A percentile compares a stretch with the other conserved stretches of the same genome.
Evolutionary conservation across 2,888 invertebrate species (phyloP).

Genomic region (Philonicus albiceps): DNA sequence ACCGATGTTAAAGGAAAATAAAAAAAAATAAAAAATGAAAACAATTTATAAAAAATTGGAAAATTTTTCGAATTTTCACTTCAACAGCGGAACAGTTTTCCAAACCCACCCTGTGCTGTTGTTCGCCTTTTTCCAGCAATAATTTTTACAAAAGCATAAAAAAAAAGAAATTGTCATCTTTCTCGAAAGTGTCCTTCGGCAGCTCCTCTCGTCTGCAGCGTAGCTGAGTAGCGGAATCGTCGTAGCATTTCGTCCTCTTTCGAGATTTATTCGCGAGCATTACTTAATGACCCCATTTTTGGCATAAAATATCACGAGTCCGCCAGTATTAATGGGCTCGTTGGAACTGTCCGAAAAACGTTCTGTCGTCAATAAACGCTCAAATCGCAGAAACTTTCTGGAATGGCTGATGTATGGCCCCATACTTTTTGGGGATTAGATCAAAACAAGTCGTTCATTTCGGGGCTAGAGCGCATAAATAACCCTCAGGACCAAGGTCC

Average conservation of each 20-base stretch:
- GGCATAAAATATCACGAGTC: slow-evolving; percentile 24
- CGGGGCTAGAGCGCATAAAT: slow-evolving; percentile 28
- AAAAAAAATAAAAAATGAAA: background rate
- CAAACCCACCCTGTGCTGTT: background rate
- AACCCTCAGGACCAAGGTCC: background rate
- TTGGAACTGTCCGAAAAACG: slow-evolving; percentile 35
- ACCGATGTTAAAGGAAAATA: background rate
- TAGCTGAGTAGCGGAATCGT: background rate
- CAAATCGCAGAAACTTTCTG: slow-evolving; percentile 34
- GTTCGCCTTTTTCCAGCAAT: background rate
- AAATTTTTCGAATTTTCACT: background rate
- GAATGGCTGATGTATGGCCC: slow-evolving; percentile 30
- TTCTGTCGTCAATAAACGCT: slow-evolving; percentile 39
- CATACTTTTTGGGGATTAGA: slow-evolving; percentile 18
- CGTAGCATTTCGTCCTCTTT: background rate
- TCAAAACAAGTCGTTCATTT: slow-evolving; percentile 43
- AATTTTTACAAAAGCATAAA: background rate
- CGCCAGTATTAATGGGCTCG: slow-evolving; percentile 30
- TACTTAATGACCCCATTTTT: slow-evolving; percentile 36
- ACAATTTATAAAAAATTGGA: background rate
- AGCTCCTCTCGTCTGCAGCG: background rate
- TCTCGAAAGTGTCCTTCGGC: background rate
- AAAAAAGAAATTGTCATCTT: background rate
- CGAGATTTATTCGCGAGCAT: slow-evolving; percentile 8
- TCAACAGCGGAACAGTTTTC: background rate